A percentile compares a stretch with the other conserved stretches of the same genome.
phyloP scores from a whole-genome alignment of 2,888 invertebrate genomes.

The Eristalis pertinax region DNA sequence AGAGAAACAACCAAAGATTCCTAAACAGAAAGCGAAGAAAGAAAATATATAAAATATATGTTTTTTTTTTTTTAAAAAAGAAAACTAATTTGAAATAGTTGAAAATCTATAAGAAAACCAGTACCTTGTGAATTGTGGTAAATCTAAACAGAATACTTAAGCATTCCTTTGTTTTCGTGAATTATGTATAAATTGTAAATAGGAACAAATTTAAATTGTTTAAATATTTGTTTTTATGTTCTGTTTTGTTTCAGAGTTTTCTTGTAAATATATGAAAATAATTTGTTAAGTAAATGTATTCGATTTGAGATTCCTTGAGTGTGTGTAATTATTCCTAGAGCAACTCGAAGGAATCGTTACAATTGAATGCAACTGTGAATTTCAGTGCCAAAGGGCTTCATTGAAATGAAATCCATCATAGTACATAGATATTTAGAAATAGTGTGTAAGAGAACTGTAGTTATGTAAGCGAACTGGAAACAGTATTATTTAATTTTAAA shows the following conservation, averaged over 20 bases:
- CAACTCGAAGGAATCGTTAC: slow-evolving; percentile 2
- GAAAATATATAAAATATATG: not conserved
- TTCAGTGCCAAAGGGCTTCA: slow-evolving; percentile 70
- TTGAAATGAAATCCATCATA: slow-evolving; percentile 37
- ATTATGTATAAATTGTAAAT: slow-evolving; percentile 63
- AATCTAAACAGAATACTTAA: not conserved
- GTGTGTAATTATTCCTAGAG: not conserved
- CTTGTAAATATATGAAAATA: not conserved
- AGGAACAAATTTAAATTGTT: not conserved
- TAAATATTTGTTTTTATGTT: too few species aligned
- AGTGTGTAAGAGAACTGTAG: not conserved
- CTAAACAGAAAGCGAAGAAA: slow-evolving; percentile 10
- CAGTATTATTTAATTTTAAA: slow-evolving; percentile 14
- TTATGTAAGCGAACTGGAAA: slow-evolving; percentile 33
- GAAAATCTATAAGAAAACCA: slow-evolving; percentile 17
- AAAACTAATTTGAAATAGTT: slow-evolving; percentile 34
- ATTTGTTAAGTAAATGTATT: slow-evolving; percentile 38
- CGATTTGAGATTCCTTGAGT: slow-evolving; percentile 28
- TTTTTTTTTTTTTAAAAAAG: not conserved
- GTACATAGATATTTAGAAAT: not conserved
- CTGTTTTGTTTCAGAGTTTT: slow-evolving; percentile 9
- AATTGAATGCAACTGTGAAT: slow-evolving; percentile 70
- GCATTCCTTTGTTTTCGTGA: not conserved
- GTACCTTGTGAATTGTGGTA: slow-evolving; percentile 52
- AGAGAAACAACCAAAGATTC: slow-evolving; percentile 40